A percentile compares a stretch with the other conserved stretches of the same genome.
phyloP scores from a whole-genome alignment of 2,888 invertebrate genomes.

The Escarpia spicata region DNA sequence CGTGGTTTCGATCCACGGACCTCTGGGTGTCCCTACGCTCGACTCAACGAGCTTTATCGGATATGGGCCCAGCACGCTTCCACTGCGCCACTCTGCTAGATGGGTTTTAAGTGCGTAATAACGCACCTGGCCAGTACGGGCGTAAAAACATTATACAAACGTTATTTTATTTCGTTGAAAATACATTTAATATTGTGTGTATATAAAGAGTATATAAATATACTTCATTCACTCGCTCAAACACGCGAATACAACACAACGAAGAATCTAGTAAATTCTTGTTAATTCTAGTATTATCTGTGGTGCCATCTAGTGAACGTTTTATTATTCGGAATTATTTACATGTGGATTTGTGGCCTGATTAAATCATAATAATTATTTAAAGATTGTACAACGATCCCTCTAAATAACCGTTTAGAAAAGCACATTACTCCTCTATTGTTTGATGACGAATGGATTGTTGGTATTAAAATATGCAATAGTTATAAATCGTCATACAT shows the following conservation, averaged over 20 bases:
- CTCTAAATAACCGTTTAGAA: no score
- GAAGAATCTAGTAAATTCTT: not conserved
- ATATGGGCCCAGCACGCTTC: conserved; percentile 30
- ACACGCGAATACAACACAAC: not conserved
- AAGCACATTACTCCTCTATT: no score
- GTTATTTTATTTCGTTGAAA: not conserved
- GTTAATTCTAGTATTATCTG: not conserved
- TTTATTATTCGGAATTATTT: not conserved
- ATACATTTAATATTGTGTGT: not conserved
- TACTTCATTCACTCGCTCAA: not conserved
- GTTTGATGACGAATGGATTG: no score
- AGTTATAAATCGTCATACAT: no score
- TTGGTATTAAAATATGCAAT: no score
- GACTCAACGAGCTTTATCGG: not conserved
- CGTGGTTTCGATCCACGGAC: conserved; percentile 29
- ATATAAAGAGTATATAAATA: not conserved
- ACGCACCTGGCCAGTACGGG: not conserved
- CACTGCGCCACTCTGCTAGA: conserved; percentile 28
- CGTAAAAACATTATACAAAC: not conserved
- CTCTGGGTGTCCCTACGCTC: conserved; percentile 24
- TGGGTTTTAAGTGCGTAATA: not conserved
- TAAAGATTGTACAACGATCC: no score
- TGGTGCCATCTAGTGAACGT: not conserved
- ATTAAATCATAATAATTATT: not conserved
- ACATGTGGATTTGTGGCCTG: not conserved